A percentile compares a stretch with the other conserved stretches of the same genome.
phyloP scores from a whole-genome alignment of 2,113 vertebrate genomes.

The Numenius arquata region DNA sequence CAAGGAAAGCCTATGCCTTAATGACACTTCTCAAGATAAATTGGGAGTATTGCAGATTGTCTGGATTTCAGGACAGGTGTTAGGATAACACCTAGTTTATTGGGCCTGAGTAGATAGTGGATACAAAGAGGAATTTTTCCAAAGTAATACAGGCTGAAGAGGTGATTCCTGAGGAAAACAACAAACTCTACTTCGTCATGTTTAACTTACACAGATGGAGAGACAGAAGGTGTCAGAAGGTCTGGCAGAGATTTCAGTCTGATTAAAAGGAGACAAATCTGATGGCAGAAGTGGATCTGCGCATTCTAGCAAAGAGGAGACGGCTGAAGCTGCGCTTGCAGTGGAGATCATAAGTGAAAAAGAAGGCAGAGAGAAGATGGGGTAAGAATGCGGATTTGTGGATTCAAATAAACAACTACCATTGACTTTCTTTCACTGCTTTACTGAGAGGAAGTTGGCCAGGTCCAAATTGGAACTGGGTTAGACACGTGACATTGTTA shows the following conservation, averaged over 20 bases:
- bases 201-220: background rate
- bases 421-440: background rate
- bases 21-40: background rate
- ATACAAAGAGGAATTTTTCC: background rate
- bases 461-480: background rate
- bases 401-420: background rate
- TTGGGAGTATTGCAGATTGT: background rate
- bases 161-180: background rate
- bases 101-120: background rate
- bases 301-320: background rate
- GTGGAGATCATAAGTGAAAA: background rate
- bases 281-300: background rate
- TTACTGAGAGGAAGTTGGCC: background rate
- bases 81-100: background rate
- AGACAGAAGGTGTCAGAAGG: background rate
- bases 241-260: background rate
- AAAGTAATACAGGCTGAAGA: background rate
- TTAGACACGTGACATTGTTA: background rate
- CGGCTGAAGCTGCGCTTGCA: background rate
- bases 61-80: background rate
- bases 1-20: background rate
- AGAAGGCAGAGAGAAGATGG: background rate
- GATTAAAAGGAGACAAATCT: background rate
- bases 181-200: background rate
- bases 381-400: background rate